Evolutionary conservation across 2,797 vertebrate genomes (phyloP).

Genomic region (Chiroxiphia lanceolata): DNA sequence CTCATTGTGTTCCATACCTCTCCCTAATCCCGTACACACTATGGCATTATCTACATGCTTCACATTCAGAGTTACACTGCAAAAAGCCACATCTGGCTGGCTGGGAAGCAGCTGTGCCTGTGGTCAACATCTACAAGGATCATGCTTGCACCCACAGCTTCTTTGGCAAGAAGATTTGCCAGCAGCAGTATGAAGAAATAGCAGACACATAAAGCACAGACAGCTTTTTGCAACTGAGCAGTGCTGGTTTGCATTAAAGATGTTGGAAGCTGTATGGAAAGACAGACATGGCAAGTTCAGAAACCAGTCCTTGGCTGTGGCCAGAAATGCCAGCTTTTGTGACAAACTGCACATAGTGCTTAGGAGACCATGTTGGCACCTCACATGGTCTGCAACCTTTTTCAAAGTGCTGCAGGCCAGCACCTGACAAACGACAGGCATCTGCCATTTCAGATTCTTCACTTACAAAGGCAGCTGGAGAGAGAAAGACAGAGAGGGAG

Average conservation of each 20-base stretch:
- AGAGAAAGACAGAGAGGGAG: background rate
- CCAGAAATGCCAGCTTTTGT: background rate
- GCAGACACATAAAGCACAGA: background rate
- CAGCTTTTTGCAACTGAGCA: background rate
- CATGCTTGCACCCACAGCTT: background rate
- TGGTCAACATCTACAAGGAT: background rate
- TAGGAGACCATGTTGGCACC: background rate
- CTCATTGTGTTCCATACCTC: background rate
- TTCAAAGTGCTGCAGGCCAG: background rate
- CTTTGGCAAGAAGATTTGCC: background rate
- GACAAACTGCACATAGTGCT: background rate
- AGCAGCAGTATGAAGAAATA: background rate
- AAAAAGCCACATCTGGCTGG: background rate
- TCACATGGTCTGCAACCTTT: background rate
- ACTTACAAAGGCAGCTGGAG: background rate
- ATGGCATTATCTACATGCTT: background rate
- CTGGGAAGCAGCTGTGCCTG: background rate
- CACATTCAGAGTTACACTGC: background rate
- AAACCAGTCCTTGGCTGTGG: background rate
- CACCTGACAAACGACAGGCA: background rate
- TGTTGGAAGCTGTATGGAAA: background rate
- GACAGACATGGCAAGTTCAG: background rate
- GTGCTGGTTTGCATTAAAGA: background rate
- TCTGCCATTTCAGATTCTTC: background rate
- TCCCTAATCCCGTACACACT: background rate